Percentiles rank a stretch among this genome's conserved stretches.
phyloP scores from a whole-genome alignment of 1,140 invertebrate species.

The Zaprionus tsacasi region DNA sequence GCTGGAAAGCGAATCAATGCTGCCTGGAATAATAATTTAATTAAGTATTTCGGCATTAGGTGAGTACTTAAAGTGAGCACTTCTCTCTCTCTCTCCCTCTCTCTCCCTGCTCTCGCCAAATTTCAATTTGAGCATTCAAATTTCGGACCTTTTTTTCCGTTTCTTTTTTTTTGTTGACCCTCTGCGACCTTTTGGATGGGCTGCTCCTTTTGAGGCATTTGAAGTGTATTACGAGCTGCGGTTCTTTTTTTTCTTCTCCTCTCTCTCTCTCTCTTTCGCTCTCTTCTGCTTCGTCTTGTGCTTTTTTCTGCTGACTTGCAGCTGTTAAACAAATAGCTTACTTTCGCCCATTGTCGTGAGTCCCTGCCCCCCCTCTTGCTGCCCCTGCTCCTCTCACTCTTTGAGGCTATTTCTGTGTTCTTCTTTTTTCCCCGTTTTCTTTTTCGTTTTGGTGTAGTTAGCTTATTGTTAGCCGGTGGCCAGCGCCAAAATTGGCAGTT shows the following conservation, averaged over 20 bases:
- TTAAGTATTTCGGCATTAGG: conserved; percentile 4
- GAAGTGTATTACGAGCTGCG: conserved; percentile 21
- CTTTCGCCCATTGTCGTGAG: conserved; percentile 59
- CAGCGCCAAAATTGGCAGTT: conserved; percentile 75
- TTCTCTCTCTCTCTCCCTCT: neutral
- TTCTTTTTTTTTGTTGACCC: neutral
- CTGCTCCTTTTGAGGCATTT: neutral
- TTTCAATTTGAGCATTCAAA: conserved; percentile 7
- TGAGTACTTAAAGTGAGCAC: conserved; percentile 5
- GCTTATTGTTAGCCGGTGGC: conserved; percentile 75
- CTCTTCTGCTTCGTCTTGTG: conserved; percentile 24
- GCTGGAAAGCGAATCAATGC: neutral
- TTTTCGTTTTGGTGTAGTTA: conserved; percentile 32
- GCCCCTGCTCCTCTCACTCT: neutral
- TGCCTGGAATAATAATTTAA: conserved; percentile 3
- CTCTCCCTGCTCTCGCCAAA: neutral
- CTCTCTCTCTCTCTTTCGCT: neutral
- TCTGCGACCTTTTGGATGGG: neutral
- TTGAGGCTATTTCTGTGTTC: conserved; percentile 8
- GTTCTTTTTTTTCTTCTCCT: neutral
- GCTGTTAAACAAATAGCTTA: conserved; percentile 81
- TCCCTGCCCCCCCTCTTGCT: neutral
- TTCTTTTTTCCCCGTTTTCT: no score
- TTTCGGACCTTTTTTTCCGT: conserved; percentile 5
- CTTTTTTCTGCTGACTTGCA: conserved; percentile 75